Evolutionary conservation across 2,113 vertebrate species (phyloP).

Genomic region (Nyctereutes procyonoides): DNA sequence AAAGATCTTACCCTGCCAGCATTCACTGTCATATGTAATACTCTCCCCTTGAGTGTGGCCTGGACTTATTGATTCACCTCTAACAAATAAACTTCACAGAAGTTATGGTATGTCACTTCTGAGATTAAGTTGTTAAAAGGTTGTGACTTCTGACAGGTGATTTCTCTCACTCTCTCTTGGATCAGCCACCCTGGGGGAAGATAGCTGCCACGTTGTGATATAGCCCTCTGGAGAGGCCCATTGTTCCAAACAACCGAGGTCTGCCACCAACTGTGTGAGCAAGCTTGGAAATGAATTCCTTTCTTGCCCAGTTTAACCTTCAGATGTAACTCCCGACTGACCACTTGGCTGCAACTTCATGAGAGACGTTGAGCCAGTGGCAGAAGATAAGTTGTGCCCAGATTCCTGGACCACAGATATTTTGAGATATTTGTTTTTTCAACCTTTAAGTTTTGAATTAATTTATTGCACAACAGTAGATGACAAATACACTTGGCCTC

Average conservation of each 20-base stretch:
- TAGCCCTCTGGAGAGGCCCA: background rate
- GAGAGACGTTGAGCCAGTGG: background rate
- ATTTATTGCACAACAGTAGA: background rate
- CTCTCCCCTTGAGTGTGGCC: background rate
- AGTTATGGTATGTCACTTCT: background rate
- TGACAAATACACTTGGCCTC: background rate
- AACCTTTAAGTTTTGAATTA: background rate
- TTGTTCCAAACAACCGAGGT: background rate
- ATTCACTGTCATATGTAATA: background rate
- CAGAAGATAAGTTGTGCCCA: background rate
- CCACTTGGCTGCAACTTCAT: background rate
- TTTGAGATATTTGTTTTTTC: constrained; percentile 16
- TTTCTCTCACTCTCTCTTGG: background rate
- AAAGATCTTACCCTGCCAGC: background rate
- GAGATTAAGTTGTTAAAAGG: constrained; percentile 30
- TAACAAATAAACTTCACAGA: background rate
- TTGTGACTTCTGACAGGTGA: background rate
- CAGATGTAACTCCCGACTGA: background rate
- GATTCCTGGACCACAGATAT: background rate
- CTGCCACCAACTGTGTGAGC: background rate
- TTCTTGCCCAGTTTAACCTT: background rate
- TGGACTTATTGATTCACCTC: constrained; percentile 12
- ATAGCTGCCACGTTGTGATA: background rate
- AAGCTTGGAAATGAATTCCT: background rate
- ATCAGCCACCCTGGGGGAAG: background rate